Conservation (phyloP, 2,888 invertebrate genomes). For the Mythimna albipuncta region DNA sequence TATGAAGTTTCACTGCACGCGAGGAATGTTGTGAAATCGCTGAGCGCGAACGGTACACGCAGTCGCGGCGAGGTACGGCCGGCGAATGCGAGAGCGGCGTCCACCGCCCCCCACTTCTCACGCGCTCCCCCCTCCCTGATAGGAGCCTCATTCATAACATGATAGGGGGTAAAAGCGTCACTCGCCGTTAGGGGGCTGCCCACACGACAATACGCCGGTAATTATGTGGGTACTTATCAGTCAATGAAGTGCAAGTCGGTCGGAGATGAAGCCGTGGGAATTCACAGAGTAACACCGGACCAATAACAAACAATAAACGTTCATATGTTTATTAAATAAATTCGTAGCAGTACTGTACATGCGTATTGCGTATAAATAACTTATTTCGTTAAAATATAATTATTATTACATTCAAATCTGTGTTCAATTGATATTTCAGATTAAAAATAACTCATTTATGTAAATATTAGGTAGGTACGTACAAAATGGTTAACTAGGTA, state of each 20-base stretch:
- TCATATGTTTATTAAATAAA: constrained; percentile 68
- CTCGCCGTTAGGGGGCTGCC: constrained; percentile 72
- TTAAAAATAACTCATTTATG: constrained; percentile 2
- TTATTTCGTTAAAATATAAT: constrained; percentile 47
- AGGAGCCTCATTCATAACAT: constrained; percentile 84
- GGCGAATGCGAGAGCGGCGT: constrained; percentile 81
- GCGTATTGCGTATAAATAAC: constrained; percentile 49
- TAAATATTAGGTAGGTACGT: constrained; percentile 3
- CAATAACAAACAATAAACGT: constrained; percentile 65
- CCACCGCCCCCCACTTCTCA: constrained; percentile 60
- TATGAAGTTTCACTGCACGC: constrained; percentile 87
- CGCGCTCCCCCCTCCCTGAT: constrained; percentile 58
- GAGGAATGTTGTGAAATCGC: constrained; percentile 74
- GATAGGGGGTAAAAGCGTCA: constrained; percentile 83
- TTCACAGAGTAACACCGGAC: constrained; percentile 53
- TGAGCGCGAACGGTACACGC: constrained; percentile 63
- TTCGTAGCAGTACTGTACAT: constrained; percentile 58
- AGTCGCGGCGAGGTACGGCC: constrained; percentile 79
- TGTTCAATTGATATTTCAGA: constrained; percentile 25
- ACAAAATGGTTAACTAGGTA: constrained; percentile 16
- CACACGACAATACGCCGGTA: constrained; percentile 73
- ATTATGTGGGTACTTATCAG: constrained; percentile 74
- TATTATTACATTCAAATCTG: constrained; percentile 34
- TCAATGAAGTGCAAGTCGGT: constrained; percentile 66
- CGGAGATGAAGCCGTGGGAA: constrained; percentile 73